phyloP scores from a whole-genome alignment of 2,113 vertebrate genomes.

The Emydura subglobosa region DNA sequence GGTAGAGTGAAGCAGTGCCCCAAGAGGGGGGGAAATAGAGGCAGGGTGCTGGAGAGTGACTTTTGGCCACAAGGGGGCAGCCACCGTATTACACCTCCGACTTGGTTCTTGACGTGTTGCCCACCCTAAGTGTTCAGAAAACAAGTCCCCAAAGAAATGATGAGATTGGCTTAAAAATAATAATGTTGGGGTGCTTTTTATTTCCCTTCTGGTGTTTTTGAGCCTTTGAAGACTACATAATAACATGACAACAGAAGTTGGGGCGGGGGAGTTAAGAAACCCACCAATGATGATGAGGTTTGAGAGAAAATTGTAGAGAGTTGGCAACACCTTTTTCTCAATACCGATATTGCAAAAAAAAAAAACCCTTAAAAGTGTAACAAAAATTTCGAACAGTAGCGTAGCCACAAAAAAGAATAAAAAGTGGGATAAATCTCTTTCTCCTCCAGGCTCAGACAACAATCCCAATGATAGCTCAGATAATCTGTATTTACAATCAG shows the following conservation, averaged over 20 bases:
- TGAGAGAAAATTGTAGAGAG: background rate
- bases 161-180: background rate
- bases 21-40: background rate
- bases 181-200: background rate
- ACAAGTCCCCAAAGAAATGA: background rate
- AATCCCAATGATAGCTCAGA: background rate
- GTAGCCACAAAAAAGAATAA: background rate
- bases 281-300: background rate
- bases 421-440: background rate
- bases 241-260: background rate
- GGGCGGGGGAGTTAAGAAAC: background rate
- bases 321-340: background rate
- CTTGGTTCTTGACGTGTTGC: too few species aligned
- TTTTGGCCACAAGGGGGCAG: background rate
- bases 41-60: background rate
- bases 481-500: background rate
- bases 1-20: background rate
- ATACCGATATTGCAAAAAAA: background rate
- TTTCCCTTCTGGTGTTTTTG: too few species aligned
- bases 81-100: background rate
- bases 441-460: background rate
- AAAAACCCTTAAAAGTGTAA: background rate
- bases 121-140: too few species aligned
- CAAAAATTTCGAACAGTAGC: rapidly evolving
- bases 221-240: background rate